Evolutionary conservation across 2,888 invertebrate genomes (phyloP), one percentile per base, ranked within the genome.

Genomic region (Adela reaumurella): DNA sequence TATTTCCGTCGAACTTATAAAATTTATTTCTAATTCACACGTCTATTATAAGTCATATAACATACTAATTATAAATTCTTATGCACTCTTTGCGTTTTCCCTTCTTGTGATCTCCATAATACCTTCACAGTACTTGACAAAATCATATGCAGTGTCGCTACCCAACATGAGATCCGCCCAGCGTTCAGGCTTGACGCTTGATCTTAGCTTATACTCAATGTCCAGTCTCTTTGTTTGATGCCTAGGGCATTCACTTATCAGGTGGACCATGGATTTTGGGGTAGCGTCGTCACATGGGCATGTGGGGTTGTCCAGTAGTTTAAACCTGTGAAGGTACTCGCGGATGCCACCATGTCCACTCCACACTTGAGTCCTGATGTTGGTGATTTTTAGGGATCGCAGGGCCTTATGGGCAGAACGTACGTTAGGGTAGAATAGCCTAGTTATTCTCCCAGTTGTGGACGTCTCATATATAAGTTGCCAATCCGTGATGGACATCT

Each of bases 321-420:
- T 52, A 43, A 54, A 54, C 2, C 52, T 28, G 18, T 51, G 24
- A 17, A 55, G 41, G 46, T 54, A 55, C 18, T 47, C 20, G 0
- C 49, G 42, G 17, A 50, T 49, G 1, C 52, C 53, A 1, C 52
- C 53, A 11, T 53, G 53, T 1, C 54, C 54, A 1, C 52, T 54
- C 24, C 51, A 16, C 4, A 46, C 17, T 17, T 53, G 51, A 0
- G 46, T 46, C 1, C 28, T 5, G 1, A 24, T 16, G 5, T 17
- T 10, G 3, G 17, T 29, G 6, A 44, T 2, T 1, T 45, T 17
- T 0, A 45, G 6, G 10, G 47, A n/a, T 1, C 45, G 16, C 0
- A 50, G 8, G 1, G 46, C 6, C 11, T 20, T 45, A 24, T 49
- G 42, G 1, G 50, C 49, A 2, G 14, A 17, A 5, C 17, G 19